These are phyloP conservation scores for Podargus strigoides DNA, from an alignment of 2,797 vertebrate species.

Conservation along the genomic window DNA sequence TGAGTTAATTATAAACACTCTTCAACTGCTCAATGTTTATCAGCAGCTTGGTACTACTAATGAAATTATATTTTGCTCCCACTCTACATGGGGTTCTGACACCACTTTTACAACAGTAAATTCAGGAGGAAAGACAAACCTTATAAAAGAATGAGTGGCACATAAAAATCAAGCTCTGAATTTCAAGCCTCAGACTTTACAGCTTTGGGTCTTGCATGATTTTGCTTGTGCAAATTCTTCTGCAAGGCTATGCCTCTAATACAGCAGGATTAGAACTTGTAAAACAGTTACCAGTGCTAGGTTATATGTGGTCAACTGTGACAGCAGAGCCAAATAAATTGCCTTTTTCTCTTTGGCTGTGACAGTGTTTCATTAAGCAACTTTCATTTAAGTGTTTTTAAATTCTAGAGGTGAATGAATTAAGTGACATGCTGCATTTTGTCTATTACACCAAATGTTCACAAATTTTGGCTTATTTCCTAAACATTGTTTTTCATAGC, in stretches of 20 bases:
- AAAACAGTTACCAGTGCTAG: background rate
- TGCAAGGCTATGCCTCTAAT: background rate
- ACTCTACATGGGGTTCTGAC: background rate
- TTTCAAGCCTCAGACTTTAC: background rate
- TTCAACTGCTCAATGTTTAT: background rate
- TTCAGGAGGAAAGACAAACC: background rate
- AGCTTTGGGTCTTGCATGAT: background rate
- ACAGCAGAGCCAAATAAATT: background rate
- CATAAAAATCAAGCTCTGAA: background rate
- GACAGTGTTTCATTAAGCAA: background rate
- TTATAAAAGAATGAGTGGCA: background rate
- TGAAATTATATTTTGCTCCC: background rate
- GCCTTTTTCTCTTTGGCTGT: background rate
- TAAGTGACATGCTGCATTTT: background rate
- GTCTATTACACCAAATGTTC: background rate
- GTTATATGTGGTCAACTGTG: background rate
- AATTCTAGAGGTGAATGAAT: background rate
- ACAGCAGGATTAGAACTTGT: background rate
- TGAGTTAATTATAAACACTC: background rate
- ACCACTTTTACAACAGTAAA: background rate
- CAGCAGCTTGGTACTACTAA: background rate
- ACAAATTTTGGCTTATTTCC: background rate
- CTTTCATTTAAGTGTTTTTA: background rate
- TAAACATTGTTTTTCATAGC: constrained; percentile 64
- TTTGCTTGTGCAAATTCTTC: background rate